These are phyloP conservation scores for Bergia sp. DNA, from an alignment of 92 coral and sea anemone genomes.

Conservation along the genomic window DNA sequence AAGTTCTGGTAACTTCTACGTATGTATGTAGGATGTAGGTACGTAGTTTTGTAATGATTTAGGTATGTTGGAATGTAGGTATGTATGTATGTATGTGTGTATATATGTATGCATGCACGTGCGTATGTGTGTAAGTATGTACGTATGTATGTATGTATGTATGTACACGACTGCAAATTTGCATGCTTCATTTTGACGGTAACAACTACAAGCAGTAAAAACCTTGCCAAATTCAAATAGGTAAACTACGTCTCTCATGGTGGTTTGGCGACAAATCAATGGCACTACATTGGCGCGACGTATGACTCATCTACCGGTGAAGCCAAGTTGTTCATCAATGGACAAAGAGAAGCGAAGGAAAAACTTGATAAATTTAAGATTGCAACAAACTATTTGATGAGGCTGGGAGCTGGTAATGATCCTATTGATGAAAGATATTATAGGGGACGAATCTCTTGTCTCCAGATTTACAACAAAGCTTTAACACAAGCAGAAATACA, in stretches of 20 bases:
- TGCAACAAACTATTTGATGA: not conserved
- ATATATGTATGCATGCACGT: too few relatives aligned
- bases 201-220: not conserved
- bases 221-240: not conserved
- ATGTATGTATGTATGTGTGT: too few relatives aligned
- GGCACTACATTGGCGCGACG: not conserved
- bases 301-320: not conserved
- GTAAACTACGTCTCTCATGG: not conserved
- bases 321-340: not conserved
- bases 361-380: not conserved
- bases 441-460: conserved; percentile 47
- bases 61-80: too few relatives aligned
- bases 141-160: too few relatives aligned
- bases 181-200: too few relatives aligned
- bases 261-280: not conserved
- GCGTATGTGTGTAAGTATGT: too few relatives aligned
- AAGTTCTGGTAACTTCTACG: too few relatives aligned
- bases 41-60: too few relatives aligned
- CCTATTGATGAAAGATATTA: conserved; percentile 28
- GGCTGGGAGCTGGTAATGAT: not conserved
- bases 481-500: conserved; percentile 12
- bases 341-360: not conserved
- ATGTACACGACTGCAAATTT: too few relatives aligned
- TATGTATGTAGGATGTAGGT: too few relatives aligned
- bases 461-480: conserved; percentile 44